Evolutionary conservation across 1,140 invertebrate genomes (phyloP), one percentile per base, ranked within the genome.

Genomic region (Eulimnadia texana): DNA sequence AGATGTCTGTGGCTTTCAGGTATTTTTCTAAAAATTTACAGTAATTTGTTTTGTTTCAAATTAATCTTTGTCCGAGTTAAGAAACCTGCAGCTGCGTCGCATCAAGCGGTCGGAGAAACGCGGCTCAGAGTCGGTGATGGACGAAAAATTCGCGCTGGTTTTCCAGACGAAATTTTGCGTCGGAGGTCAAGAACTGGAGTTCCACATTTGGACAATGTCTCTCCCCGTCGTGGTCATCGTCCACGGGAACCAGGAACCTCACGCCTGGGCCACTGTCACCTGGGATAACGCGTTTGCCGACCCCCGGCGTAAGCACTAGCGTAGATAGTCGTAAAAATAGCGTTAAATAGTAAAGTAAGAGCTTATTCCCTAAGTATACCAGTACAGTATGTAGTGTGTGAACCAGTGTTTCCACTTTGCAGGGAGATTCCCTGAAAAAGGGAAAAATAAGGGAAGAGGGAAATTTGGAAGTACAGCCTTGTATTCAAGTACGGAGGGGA

Each of bases 251-350:
- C 93, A 98, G 74, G 93, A 98, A 74, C 92, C 93, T 3, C 93
- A 96, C 72, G 93, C 93, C 3, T 91, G 90, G 89, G 93, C 93
- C 1, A 97, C 93, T 0, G 89, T 97, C 1, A 92, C 93, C 0
- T 98, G 93, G 93, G 93, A 98, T 72, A 98, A 98, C 76, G 92
- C 92, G 1, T 97, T 97, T 75, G 88, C 90, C 22, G 90, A 94
- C 66, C 86, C 89, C 54, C 89, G 88, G 0, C 76, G 93, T 6
- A 81, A 86, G n/a, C n/a, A n/a, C n/a, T n/a, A n/a, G n/a, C n/a
- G n/a, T n/a, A n/a, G n/a, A n/a, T n/a, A n/a, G n/a, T n/a, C n/a
- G n/a, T n/a, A n/a, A n/a, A n/a, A n/a, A n/a, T n/a, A n/a, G n/a
- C n/a, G n/a, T n/a, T n/a, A n/a, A n/a, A n/a, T n/a, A n/a, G n/a